Evolutionary conservation across 2,888 invertebrate genomes (phyloP).

Genomic region (Heliconius sara): DNA sequence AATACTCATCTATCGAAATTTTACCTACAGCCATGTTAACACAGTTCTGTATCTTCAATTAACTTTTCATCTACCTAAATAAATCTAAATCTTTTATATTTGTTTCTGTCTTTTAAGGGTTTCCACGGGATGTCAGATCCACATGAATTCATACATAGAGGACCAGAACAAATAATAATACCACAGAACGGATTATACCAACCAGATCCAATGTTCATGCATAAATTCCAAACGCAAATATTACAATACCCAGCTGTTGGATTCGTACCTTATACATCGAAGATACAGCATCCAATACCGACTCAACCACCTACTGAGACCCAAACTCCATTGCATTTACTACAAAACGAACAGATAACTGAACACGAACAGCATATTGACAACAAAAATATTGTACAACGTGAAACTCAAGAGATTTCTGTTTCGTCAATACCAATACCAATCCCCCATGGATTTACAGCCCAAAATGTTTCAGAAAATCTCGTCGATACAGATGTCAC

Average conservation of each 20-base stretch:
- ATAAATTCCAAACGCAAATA: constrained; percentile 73
- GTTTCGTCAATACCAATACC: constrained; percentile 57
- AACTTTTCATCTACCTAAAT: too few species aligned
- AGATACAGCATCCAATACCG: constrained; percentile 54
- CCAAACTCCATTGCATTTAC: constrained; percentile 58
- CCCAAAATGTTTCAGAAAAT: constrained; percentile 63
- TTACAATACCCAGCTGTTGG: constrained; percentile 72
- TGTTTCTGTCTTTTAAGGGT: constrained; percentile 53
- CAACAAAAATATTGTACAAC: constrained; percentile 66
- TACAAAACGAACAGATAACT: constrained; percentile 67
- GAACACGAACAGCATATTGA: constrained; percentile 60
- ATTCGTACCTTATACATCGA: constrained; percentile 74
- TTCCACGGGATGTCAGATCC: constrained; percentile 64
- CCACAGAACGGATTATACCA: constrained; percentile 78
- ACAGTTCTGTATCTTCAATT: too few species aligned
- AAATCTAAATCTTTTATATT: too few species aligned
- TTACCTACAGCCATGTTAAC: too few species aligned
- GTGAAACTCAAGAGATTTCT: constrained; percentile 71
- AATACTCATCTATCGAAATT: too few species aligned
- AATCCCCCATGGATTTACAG: constrained; percentile 60
- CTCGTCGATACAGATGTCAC: constrained; percentile 55
- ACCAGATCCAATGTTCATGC: constrained; percentile 78
- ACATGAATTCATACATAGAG: constrained; percentile 66
- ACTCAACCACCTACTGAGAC: constrained; percentile 48
- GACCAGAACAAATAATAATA: constrained; percentile 70